A percentile compares a stretch with the other conserved stretches of the same genome.
phyloP scores from a whole-genome alignment of 2,888 invertebrate species.

The Trissoscelio sp. region DNA sequence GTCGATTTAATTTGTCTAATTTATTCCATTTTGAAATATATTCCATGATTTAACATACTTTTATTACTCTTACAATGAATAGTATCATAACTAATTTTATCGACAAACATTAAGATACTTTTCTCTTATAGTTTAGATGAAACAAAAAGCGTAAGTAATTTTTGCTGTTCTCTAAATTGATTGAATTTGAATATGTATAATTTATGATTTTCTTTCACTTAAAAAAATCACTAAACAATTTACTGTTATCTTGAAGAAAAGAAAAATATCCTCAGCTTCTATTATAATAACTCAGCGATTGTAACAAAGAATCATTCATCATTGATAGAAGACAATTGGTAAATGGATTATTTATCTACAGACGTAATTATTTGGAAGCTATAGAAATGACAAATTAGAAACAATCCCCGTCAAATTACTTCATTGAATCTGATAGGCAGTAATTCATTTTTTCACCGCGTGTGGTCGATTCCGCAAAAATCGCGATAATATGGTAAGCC shows the following conservation, averaged over 20 bases:
- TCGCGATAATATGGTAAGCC: conserved; percentile 67
- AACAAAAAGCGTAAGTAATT: conserved; percentile 3
- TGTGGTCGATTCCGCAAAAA: conserved; percentile 66
- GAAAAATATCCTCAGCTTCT: neutral
- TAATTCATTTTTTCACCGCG: conserved; percentile 66
- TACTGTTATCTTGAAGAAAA: neutral
- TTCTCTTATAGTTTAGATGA: neutral
- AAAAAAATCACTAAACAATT: neutral
- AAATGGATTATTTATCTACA: neutral
- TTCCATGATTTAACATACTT: too few species aligned
- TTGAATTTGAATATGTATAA: neutral
- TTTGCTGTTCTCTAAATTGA: conserved; percentile 24
- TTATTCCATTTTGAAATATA: too few species aligned
- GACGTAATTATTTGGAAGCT: conserved; percentile 24
- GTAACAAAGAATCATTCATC: neutral
- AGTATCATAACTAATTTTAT: neutral
- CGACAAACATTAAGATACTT: neutral
- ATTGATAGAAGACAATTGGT: too few species aligned
- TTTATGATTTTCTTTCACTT: neutral
- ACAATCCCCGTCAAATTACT: conserved; percentile 39
- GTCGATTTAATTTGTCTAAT: too few species aligned
- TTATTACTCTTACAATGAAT: neutral
- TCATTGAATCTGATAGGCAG: conserved; percentile 60
- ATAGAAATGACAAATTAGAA: conserved; percentile 26
- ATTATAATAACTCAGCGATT: too few species aligned